Base-by-base conservation (phyloP, 2,797 vertebrate genomes). In the Cercopithecus petaurista region DNA sequence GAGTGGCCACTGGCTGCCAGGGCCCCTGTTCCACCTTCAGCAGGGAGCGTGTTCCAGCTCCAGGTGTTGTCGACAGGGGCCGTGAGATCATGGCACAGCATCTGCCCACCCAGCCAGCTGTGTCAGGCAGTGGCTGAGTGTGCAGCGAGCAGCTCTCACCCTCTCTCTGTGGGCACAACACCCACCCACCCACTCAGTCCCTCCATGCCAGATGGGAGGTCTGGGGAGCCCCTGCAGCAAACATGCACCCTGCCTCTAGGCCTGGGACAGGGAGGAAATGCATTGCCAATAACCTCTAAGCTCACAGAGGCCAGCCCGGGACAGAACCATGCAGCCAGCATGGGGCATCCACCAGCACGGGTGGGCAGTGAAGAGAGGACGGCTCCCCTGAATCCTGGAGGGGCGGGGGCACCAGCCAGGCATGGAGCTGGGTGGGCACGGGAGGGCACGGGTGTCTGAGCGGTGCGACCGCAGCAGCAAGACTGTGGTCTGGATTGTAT, bases 291-390 rank as follows among this genome's bases (percentile, higher is more conserved):
- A 28, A 61, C 12, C 28, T 61, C 59, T 61, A 30, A 13, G 13
- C 59, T 30, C 59, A 61, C 64, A 8, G 64, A 33, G 75, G 43
- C 75, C 43, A 10, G 28, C 41, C 26, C 0, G 0, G 14, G 30
- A 5, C 17, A 19, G 43, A 33, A 43, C 28, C 30, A 3, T 3
- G 46, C 30, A 75, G 46, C 75, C 43, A 19, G 30, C 5, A 17
- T 5, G n/a, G 4, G n/a, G 67, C 67, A 10, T 72, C n/a, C 0
- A 9, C 19, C 72, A n/a, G 33, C 10, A 24, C 11, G 7, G 0
- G 21, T 39, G 39, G 77, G 48, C n/a, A 8, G n/a, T 3, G 77
- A n/a, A 36, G 12, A 52, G 21, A 36, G 50, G 33, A 50, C 0
- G 3, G 33, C 19, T 26, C 33, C 2, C 17, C n/a, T n/a, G 76